Evolutionary conservation across 2,113 vertebrate genomes (phyloP).

Genomic region (Mus spicilegus): DNA sequence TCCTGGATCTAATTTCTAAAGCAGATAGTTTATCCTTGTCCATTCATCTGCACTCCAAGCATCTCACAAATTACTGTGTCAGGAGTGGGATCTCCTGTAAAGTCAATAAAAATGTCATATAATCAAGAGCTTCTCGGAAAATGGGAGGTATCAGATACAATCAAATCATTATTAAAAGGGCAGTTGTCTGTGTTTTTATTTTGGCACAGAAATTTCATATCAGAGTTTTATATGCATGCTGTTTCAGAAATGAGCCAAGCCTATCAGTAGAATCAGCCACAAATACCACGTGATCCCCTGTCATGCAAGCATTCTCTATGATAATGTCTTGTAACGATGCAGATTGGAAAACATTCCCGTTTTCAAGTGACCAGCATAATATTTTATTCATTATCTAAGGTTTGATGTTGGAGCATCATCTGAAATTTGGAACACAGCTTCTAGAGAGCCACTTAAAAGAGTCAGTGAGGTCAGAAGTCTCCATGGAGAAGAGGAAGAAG

Average conservation of each 20-base stretch:
- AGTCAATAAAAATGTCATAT: conserved; percentile 63
- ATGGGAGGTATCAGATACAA: conserved; percentile 16
- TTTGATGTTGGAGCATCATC: background rate
- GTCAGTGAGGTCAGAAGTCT: conserved; percentile 16
- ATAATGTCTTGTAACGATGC: background rate
- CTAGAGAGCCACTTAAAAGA: conserved; percentile 35
- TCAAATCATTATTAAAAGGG: conserved; percentile 36
- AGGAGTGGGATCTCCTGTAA: conserved; percentile 50
- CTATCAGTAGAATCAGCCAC: background rate
- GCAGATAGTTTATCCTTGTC: conserved; percentile 56
- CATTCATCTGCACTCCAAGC: conserved; percentile 27
- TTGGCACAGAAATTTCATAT: conserved; percentile 38
- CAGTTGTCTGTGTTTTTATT: conserved; percentile 38
- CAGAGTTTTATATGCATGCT: background rate
- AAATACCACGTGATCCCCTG: background rate
- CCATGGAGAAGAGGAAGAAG: background rate
- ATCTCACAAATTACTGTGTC: conserved; percentile 57
- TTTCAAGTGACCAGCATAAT: conserved; percentile 11
- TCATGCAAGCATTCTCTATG: background rate
- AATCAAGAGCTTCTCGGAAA: conserved; percentile 54
- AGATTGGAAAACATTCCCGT: background rate
- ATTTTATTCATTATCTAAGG: conserved; percentile 37
- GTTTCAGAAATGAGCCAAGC: conserved; percentile 15
- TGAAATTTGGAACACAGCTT: conserved; percentile 64
- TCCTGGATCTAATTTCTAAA: conserved; percentile 60